Conservation (phyloP, 2,797 vertebrate genomes). For the Falco berigora region DNA sequence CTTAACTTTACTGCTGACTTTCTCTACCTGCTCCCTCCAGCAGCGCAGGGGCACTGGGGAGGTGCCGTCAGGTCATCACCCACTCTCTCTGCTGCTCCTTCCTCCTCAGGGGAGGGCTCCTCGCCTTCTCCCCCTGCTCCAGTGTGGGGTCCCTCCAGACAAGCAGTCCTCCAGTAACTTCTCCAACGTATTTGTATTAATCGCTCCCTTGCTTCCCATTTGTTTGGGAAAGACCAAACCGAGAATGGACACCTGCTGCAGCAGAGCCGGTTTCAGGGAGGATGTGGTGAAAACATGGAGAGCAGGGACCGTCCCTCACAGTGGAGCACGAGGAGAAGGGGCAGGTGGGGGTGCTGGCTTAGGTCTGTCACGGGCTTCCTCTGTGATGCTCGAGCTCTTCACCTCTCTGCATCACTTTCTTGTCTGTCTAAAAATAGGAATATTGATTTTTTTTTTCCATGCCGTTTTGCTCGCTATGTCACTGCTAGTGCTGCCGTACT, state of each 20-base stretch:
- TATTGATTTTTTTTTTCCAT: background rate
- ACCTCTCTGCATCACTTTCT: background rate
- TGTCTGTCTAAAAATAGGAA: background rate
- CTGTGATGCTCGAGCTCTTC: background rate
- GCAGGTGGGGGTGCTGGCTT: background rate
- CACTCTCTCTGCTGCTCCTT: too few relatives aligned
- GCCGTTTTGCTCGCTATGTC: background rate
- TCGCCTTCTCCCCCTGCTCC: too few relatives aligned
- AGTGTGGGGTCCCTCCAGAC: too few relatives aligned
- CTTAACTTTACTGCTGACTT: too few relatives aligned
- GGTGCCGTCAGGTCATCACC: too few relatives aligned
- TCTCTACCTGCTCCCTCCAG: too few relatives aligned
- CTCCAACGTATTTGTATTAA: background rate
- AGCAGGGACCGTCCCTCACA: fast-evolving
- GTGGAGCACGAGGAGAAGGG: background rate
- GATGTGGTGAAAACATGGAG: background rate
- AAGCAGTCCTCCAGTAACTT: too few relatives aligned
- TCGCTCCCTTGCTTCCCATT: background rate
- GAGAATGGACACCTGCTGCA: background rate
- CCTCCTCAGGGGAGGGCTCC: too few relatives aligned
- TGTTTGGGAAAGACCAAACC: background rate
- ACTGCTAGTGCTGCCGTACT: fast-evolving
- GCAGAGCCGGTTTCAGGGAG: background rate
- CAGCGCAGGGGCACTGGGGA: too few relatives aligned
- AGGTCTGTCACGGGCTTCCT: background rate